Evolutionary conservation across 2,797 vertebrate genomes (phyloP).

Genomic region (Sebastes alutus): DNA sequence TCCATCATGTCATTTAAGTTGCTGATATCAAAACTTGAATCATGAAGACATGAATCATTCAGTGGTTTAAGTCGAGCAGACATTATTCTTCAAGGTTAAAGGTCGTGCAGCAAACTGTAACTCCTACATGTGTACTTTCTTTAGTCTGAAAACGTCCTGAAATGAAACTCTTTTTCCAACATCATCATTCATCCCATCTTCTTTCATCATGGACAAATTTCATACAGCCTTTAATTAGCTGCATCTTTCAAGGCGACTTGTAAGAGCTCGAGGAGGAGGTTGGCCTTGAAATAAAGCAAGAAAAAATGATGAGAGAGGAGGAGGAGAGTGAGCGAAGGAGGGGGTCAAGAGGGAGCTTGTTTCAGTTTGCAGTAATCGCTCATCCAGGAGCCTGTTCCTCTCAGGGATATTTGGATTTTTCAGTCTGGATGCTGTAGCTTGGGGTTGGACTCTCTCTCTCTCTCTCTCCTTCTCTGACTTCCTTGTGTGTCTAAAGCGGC

Average conservation of each 20-base stretch:
- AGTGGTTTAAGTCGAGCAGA: neutral
- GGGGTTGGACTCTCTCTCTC: conserved; percentile 28
- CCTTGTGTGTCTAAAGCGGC: neutral
- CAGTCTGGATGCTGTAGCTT: conserved; percentile 67
- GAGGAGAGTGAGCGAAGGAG: conserved; percentile 47
- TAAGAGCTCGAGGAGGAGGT: conserved; percentile 49
- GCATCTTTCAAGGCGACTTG: conserved; percentile 26
- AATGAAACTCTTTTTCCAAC: neutral
- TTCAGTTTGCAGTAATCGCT: conserved; percentile 56
- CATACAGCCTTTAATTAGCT: conserved; percentile 69
- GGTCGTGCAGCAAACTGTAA: neutral
- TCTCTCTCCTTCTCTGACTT: conserved; percentile 37
- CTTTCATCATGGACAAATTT: conserved; percentile 46
- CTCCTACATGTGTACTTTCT: neutral
- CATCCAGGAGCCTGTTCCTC: conserved; percentile 62
- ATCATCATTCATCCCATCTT: neutral
- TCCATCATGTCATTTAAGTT: neutral
- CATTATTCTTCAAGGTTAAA: neutral
- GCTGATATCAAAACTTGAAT: neutral
- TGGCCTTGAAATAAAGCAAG: conserved; percentile 42
- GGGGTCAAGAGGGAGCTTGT: conserved; percentile 45
- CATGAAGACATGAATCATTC: neutral
- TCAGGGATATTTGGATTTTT: conserved; percentile 66
- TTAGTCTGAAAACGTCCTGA: neutral
- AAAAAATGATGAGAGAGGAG: conserved; percentile 50